Evolutionary conservation across 2,888 invertebrate genomes (phyloP), one percentile per base, ranked within the genome.

Genomic region (Linnaemya tessellans): DNA sequence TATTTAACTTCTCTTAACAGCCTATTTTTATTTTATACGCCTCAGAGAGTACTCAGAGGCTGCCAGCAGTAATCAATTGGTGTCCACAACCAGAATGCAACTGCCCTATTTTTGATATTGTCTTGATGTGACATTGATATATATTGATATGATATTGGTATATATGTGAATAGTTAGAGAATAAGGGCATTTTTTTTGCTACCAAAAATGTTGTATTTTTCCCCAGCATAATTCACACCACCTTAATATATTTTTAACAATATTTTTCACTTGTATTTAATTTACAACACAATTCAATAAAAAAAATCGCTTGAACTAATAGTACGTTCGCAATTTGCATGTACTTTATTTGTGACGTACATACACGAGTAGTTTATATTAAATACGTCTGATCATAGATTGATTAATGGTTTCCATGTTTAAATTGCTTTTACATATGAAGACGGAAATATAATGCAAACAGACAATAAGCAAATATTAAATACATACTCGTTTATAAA

Each of bases 391-490:
- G 30, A 20, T 41, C 30, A 70, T 20, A 30, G 58, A 74, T 51
- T 74, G 67, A 80, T 74, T 73, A 80, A 80, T 80, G 73, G 58
- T 58, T 80, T 65, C 49, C 58, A 65, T 80, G 51, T 73, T 58
- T 51, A 73, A 73, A 80, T 68, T 73, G 38, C 51, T 71, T 80
- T 80, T 73, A 49, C 60, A 73, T n/a, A n/a, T 43, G 43, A 51
- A 65, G 25, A 65, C 54, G 10, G 9, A 43, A 20, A 65, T 54
- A 25, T 18, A 35, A 25, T 54, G 58, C 5, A 15, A 43, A 3
- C 30, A 25, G 22, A 41, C 41, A 75, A 18, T 15, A 38, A 49
- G 10, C 22, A 54, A 13, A 56, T 51, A 51, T 9, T 18, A 49
- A 49, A n/a, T 49, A 49, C 0, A 49, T 49, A 30, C 30, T n/a